Evolutionary conservation across 2,888 invertebrate genomes (phyloP), one percentile per base, ranked within the genome.

Genomic region (Eulithis prunata): DNA sequence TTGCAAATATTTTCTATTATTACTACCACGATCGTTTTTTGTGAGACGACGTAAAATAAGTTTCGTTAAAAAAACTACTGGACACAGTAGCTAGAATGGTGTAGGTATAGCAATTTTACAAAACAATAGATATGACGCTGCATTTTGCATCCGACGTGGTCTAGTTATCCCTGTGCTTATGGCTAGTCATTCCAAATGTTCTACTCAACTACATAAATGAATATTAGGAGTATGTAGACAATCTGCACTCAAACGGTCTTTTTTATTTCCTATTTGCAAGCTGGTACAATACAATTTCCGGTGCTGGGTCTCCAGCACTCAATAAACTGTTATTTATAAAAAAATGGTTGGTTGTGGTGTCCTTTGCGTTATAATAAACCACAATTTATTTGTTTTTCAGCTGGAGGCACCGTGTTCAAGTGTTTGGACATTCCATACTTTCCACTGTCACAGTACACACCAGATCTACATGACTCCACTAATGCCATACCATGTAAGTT

Each of bases 401-500:
- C 96, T 82, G 96, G 96, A 70, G 95, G 95, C 76, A 94, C 93
- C 71, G 93, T 95, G 71, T 95, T 95, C 88, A 94, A 95, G 75
- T 98, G 98, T 89, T 94, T 95, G 82, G 96, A 96, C 88, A 98
- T 98, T 76, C 97, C 98, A 81, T 98, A 97, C 89, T 98, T 98
- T 84, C 96, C 97, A 8, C 94, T 96, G 78, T 97, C 97, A 78
- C 96, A 96, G 78, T 97, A 98, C 90, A 95, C 96, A 75, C 97
- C 98, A 12, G 98, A 98, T 89, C 96, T 96, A 0, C 96, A 96
- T 80, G 98, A 98, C 86, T 98, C 97, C 8, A 97, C 98, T n/a
- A 95, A 97, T 90, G 97, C 97, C 36, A 98, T 98, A 91, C 97
- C 98, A 85, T 98, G 98, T 98, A 94, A 97, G 97, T 95, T 56